Evolutionary conservation across 1,140 invertebrate species (phyloP), one percentile per base, ranked within the genome.

Genomic region (Palaemon carinicauda): DNA sequence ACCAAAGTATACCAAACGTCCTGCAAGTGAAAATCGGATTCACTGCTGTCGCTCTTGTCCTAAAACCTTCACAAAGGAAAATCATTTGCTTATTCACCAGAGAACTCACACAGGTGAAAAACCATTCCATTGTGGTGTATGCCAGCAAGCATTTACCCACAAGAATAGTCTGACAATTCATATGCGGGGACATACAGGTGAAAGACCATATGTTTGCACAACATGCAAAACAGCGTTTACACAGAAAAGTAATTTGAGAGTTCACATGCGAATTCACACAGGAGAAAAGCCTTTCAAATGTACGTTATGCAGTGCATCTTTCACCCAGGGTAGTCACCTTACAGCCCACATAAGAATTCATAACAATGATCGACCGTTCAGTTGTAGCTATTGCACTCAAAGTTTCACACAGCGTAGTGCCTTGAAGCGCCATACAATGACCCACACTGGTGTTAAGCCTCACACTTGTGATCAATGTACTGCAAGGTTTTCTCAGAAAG

Each of bases 231-330:
- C 88, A 50, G 77, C 81, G 19, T 91, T 91, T 80, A 89, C 87
- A 14, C 90, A 91, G 73, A 89, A 89, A 53, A 84, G 83, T 78
- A 87, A 88, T 69, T 87, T 90, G 29, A 89, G 87, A 27, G 84
- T 89, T 7, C 90, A 90, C 88, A 80, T 51, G 31, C 77, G 87
- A 50, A 93, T 92, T 29, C 93, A 94, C 90, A 92, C 91, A 83
- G 94, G 94, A 19, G 92, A 93, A 87, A 94, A 94, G 90, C 94
- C 94, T 75, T 94, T 94, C 89, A 92, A 93, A 90, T 94, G 94
- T 91, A 91, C 93, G 15, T 91, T 94, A 60, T 95, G 93, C 90
- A 74, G 87, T 19, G 80, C 79, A 54, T 60, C 86, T 29, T 90
- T 89, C 60, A 84, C 86, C n/a, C 89, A 90, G 29, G 88, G 86